Evolutionary conservation across 2,113 vertebrate species (phyloP).

Genomic region (Grus americana): DNA sequence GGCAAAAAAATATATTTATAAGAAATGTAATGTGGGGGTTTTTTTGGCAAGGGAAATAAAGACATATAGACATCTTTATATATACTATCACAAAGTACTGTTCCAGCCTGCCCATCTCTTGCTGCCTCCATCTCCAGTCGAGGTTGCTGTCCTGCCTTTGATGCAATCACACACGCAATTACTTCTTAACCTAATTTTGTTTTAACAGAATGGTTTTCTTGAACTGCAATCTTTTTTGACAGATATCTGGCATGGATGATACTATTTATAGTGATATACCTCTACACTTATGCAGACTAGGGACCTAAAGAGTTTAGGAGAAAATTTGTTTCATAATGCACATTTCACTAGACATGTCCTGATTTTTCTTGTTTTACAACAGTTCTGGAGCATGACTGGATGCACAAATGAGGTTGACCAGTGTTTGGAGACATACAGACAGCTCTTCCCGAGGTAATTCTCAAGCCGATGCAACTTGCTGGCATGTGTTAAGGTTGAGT

Average conservation of each 20-base stretch:
- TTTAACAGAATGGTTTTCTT: background rate
- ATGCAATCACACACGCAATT: background rate
- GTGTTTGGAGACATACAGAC: background rate
- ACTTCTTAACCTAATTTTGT: background rate
- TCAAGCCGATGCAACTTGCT: background rate
- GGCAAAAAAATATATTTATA: background rate
- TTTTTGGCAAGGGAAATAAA: background rate
- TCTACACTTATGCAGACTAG: background rate
- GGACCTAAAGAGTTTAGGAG: background rate
- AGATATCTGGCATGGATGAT: background rate
- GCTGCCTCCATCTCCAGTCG: background rate
- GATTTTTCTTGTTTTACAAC: background rate
- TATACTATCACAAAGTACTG: background rate
- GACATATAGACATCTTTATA: background rate
- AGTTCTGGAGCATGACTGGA: background rate
- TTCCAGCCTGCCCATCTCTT: background rate
- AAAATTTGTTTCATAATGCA: background rate
- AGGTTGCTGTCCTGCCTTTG: background rate
- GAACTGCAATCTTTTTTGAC: background rate
- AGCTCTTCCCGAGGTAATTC: background rate
- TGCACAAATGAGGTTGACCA: background rate
- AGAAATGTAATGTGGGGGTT: background rate
- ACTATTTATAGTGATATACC: background rate
- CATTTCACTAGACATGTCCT: background rate
- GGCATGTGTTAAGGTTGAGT: background rate